phyloP scores from a whole-genome alignment of 2,797 vertebrate genomes.

The Pseudochromis fuscus region DNA sequence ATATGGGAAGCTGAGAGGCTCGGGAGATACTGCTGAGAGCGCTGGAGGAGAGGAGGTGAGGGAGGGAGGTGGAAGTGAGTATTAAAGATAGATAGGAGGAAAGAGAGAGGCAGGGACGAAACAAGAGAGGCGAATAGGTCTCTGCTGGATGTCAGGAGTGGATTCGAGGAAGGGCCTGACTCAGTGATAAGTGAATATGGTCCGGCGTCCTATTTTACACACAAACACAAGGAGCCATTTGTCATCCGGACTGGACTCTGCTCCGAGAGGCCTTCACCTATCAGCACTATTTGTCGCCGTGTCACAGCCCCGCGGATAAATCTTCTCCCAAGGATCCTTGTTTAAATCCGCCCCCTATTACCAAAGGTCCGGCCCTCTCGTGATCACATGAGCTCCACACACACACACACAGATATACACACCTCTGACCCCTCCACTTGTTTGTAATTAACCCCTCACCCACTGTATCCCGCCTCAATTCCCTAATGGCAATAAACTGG shows the following conservation, averaged over 20 bases:
- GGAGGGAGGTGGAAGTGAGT: slow-evolving; percentile 31
- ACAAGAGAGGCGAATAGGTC: slow-evolving; percentile 76
- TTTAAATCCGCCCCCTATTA: slow-evolving; percentile 90
- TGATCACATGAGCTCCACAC: slow-evolving; percentile 76
- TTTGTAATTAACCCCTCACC: slow-evolving; percentile 98
- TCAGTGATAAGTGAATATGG: slow-evolving; percentile 94
- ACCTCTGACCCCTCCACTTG: slow-evolving; percentile 90
- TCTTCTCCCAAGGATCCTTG: slow-evolving; percentile 90
- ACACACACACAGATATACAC: slow-evolving; percentile 46
- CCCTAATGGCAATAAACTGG: slow-evolving; percentile 87
- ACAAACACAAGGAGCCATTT: slow-evolving; percentile 82
- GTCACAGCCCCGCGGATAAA: slow-evolving; percentile 95
- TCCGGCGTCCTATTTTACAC: slow-evolving; percentile 78
- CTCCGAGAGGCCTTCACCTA: slow-evolving; percentile 93
- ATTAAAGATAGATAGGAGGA: slow-evolving; percentile 76
- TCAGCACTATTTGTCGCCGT: slow-evolving; percentile 93
- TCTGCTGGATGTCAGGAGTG: slow-evolving; percentile 85
- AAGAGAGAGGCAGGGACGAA: slow-evolving; percentile 59
- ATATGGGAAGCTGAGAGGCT: slow-evolving; percentile 81
- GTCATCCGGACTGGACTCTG: slow-evolving; percentile 91
- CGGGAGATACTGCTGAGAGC: slow-evolving; percentile 84
- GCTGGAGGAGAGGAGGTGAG: slow-evolving; percentile 56
- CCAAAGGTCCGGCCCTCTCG: slow-evolving; percentile 87
- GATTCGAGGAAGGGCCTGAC: slow-evolving; percentile 70
- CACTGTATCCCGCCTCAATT: slow-evolving; percentile 83